phyloP scores from a whole-genome alignment of 2,797 vertebrate species.

The Parambassis ranga region DNA sequence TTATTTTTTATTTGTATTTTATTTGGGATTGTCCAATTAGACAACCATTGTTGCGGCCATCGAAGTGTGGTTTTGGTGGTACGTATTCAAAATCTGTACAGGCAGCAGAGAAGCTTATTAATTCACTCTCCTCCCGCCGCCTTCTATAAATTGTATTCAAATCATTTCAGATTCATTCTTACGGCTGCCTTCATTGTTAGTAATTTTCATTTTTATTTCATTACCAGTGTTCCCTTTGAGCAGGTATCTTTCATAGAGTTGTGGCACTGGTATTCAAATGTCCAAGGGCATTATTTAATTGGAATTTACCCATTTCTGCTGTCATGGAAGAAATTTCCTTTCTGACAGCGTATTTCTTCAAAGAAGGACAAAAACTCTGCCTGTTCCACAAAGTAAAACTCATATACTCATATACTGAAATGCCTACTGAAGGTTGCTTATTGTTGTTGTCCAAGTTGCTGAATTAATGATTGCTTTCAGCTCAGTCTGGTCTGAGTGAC shows the following conservation, averaged over 20 bases:
- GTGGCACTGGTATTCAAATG: constrained; percentile 30
- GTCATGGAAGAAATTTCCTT: constrained; percentile 31
- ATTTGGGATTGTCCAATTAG: too few relatives aligned
- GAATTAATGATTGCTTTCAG: background rate
- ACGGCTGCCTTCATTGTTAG: constrained; percentile 25
- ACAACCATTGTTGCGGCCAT: background rate
- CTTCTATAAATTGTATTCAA: constrained; percentile 31
- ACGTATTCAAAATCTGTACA: background rate
- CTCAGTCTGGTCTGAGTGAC: background rate
- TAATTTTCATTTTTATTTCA: constrained; percentile 41
- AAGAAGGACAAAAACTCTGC: constrained; percentile 13
- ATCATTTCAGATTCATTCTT: constrained; percentile 25
- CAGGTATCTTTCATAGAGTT: constrained; percentile 36
- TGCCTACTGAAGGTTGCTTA: background rate
- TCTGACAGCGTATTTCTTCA: constrained; percentile 36
- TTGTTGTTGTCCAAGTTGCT: background rate
- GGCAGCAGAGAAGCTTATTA: constrained; percentile 18
- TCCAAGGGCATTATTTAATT: constrained; percentile 49
- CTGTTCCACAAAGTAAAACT: constrained; percentile 3
- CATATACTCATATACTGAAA: background rate
- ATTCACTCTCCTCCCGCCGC: constrained; percentile 26
- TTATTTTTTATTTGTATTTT: too few relatives aligned
- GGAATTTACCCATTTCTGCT: constrained; percentile 33
- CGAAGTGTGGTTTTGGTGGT: background rate
- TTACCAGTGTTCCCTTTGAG: constrained; percentile 37